phyloP scores from a whole-genome alignment of 2,888 invertebrate species.

The Vesta saturnalis region DNA sequence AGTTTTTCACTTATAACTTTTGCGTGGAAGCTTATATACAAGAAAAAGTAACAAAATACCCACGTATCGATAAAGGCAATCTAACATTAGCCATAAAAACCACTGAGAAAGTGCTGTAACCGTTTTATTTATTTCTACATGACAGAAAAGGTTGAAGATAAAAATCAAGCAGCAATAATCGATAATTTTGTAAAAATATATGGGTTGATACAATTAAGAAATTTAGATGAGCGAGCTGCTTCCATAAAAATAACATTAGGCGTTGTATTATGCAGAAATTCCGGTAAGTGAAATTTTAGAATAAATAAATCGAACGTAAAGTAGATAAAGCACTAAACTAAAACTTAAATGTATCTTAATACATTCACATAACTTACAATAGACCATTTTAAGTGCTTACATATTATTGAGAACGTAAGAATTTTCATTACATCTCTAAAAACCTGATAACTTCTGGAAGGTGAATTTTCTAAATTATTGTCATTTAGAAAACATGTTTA shows the following conservation, averaged over 20 bases:
- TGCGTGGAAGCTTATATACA: no score
- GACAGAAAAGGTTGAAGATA: no score
- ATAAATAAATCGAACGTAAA: neutral
- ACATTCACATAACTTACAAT: conserved; percentile 2
- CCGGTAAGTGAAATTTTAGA: neutral
- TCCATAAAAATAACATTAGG: neutral
- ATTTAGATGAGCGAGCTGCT: neutral
- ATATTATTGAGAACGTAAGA: neutral
- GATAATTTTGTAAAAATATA: no score
- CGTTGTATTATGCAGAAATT: neutral
- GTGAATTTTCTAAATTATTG: neutral
- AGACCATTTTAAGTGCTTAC: neutral
- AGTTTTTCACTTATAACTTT: no score
- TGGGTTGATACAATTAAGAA: no score
- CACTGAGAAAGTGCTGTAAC: no score
- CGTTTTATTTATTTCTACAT: no score
- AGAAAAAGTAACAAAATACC: no score
- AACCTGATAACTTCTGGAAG: neutral
- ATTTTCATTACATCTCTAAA: neutral
- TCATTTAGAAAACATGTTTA: no score
- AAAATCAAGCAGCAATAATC: no score
- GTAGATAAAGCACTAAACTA: neutral
- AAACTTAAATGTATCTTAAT: neutral
- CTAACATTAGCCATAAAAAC: no score
- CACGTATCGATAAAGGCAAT: no score